These are phyloP conservation scores for Orientallactaga sibirica DNA, from an alignment of 2,797 vertebrate genomes.

Conservation along the genomic window DNA sequence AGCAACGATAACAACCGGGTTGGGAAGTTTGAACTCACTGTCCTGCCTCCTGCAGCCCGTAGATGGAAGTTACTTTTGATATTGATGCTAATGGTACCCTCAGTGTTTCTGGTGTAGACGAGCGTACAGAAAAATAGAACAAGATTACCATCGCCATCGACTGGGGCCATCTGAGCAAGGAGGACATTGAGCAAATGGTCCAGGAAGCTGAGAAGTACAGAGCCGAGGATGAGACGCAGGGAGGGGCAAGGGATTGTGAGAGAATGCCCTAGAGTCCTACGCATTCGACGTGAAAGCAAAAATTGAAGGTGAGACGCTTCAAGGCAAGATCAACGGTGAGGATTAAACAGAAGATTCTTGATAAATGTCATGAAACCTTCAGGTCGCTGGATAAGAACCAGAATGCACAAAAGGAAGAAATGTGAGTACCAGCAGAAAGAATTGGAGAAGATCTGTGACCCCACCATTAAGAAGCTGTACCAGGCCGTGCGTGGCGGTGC, in stretches of 20 bases:
- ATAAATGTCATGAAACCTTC: conserved; percentile 95
- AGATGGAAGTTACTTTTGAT: conserved; percentile 83
- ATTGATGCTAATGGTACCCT: conserved; percentile 92
- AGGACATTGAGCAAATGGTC: conserved; percentile 85
- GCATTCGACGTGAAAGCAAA: conserved; percentile 96
- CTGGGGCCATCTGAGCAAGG: conserved; percentile 96
- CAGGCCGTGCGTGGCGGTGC: no score
- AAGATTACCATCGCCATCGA: conserved; percentile 98
- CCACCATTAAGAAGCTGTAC: conserved; percentile 88
- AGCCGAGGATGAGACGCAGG: conserved; percentile 88
- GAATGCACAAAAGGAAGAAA: conserved; percentile 93
- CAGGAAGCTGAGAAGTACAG: conserved; percentile 96
- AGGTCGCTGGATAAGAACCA: conserved; percentile 96
- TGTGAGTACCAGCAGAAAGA: conserved; percentile 94
- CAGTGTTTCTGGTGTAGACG: conserved; percentile 97
- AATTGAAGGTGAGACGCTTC: conserved; percentile 95
- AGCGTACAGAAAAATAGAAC: conserved; percentile 98
- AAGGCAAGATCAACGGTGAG: conserved; percentile 95
- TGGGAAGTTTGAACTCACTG: conserved; percentile 88
- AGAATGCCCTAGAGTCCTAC: conserved; percentile 93
- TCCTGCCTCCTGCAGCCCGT: conserved; percentile 96
- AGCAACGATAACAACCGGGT: conserved; percentile 88
- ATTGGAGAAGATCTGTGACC: conserved; percentile 93
- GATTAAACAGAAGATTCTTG: conserved; percentile 86
- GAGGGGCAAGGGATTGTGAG: conserved; percentile 76